Percentiles rank a stretch among this genome's conserved stretches.
Evolutionary conservation across 2,888 invertebrate species (phyloP).

Genomic region (Aphidoletes aphidimyza): DNA sequence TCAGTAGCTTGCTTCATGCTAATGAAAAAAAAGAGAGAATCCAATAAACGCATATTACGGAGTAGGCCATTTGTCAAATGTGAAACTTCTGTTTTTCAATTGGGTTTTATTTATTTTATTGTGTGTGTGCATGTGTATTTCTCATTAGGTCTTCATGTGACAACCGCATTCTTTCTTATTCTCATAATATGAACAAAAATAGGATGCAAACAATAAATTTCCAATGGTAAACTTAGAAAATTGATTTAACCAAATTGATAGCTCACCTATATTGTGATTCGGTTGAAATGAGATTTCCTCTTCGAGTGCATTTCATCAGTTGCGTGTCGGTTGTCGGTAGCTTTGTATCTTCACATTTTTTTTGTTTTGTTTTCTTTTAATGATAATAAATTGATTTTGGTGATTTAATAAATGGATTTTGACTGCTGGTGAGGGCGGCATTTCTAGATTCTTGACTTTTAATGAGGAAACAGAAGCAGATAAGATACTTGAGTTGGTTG

Average conservation of each 20-base stretch:
- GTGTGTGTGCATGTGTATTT: constrained; percentile 23
- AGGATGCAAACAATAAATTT: constrained; percentile 24
- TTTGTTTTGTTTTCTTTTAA: constrained; percentile 28
- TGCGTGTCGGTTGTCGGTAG: neutral
- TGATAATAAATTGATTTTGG: constrained; percentile 48
- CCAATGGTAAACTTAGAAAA: constrained; percentile 39
- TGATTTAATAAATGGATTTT: constrained; percentile 50
- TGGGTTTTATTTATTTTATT: neutral
- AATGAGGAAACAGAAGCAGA: neutral
- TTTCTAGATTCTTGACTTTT: constrained; percentile 8
- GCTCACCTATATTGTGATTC: neutral
- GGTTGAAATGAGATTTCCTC: neutral
- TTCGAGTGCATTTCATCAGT: neutral
- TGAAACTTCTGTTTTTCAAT: constrained; percentile 25
- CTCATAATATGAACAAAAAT: neutral
- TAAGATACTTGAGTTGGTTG: neutral
- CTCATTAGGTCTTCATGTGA: constrained; percentile 40
- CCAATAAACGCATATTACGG: constrained; percentile 5
- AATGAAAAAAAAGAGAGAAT: neutral
- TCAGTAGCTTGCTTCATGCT: neutral
- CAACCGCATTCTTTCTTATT: neutral
- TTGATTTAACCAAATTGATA: constrained; percentile 34
- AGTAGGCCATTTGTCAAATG: constrained; percentile 25
- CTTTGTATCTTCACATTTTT: neutral
- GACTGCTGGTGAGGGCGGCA: constrained; percentile 40